Evolutionary conservation across 2,888 invertebrate species (phyloP), one percentile per base, ranked within the genome.

Genomic region (Conus canariensis): DNA sequence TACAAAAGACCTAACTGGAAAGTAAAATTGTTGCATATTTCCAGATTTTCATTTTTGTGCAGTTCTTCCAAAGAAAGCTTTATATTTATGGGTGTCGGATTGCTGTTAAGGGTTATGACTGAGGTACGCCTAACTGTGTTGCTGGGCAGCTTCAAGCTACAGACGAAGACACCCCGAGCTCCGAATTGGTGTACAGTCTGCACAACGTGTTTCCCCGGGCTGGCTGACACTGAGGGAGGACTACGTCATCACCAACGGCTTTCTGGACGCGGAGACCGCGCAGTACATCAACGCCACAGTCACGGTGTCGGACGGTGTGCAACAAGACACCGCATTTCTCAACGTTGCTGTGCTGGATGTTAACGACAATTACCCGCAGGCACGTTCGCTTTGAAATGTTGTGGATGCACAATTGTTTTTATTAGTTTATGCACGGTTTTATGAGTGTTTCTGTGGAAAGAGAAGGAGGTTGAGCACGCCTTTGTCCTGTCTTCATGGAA

Each of bases 361-460:
- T 6, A 93, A 93, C 85, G 93, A 93, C 64, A 88, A 92, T 67
- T 19, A n/a, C 22, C 93, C 93, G 58, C 85, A 85, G 85, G 89
- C 80, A 67, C 30, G 30, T 45, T 25, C 67, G 60, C 45, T 45
- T 45, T 45, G 45, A 45, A 4, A 45, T 45, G 45, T 45, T 45
- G 45, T 1, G 45, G 45, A 45, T 45, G 45, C 45, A 45, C 45
- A 45, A 45, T 4, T 45, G 45, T 45, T 45, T 45, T 45, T 0
- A 45, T 45, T 45, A 45, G 45, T 45, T 45, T 45, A 45, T 4
- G 45, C 45, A 45, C 45, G 45, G 45, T 45, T 45, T 45, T 3
- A 45, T 45, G 45, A 45, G 45, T 45, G 45, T 45, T 45, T 45
- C 45, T 45, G 45, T 45, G 45, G 45, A 45, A 45, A 45, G 45